These are phyloP conservation scores for Rhorus exstirpatorius DNA, from an alignment of 2,888 invertebrate genomes.

Conservation along the genomic window DNA sequence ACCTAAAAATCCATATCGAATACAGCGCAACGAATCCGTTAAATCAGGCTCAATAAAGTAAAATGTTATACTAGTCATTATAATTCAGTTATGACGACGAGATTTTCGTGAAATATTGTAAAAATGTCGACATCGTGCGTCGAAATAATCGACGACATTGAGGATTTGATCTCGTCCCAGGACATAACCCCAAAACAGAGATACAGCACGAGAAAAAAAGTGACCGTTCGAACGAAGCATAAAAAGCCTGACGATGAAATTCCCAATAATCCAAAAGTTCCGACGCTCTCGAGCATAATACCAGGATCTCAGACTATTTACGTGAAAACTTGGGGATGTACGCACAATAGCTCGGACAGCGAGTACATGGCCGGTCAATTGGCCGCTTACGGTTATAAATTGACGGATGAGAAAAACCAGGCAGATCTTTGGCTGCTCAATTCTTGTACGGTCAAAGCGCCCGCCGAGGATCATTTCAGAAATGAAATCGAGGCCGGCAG, in stretches of 20 bases:
- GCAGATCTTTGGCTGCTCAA: constrained; percentile 98
- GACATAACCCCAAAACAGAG: constrained; percentile 93
- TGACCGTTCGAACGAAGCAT: constrained; percentile 89
- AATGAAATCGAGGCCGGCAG: constrained; percentile 94
- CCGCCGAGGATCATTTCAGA: constrained; percentile 97
- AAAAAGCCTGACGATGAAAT: constrained; percentile 75
- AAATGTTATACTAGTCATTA: not conserved
- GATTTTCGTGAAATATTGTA: constrained; percentile 14
- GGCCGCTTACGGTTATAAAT: constrained; percentile 94
- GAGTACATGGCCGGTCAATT: constrained; percentile 99
- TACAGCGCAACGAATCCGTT: not conserved
- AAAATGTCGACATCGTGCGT: constrained; percentile 88
- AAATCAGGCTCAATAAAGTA: not conserved
- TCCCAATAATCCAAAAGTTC: constrained; percentile 69
- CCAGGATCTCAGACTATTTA: constrained; percentile 89
- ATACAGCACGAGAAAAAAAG: constrained; percentile 90
- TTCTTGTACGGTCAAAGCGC: constrained; percentile 99
- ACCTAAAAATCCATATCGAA: not conserved
- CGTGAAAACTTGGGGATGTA: constrained; percentile 98
- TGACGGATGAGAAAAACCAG: constrained; percentile 92
- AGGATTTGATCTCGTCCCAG: constrained; percentile 93
- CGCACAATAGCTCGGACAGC: constrained; percentile 98
- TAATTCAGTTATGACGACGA: not conserved
- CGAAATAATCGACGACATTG: constrained; percentile 93
- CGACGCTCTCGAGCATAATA: constrained; percentile 84